These are phyloP conservation scores for Limenitis camilla DNA, from an alignment of 2,888 invertebrate genomes.

Conservation along the genomic window DNA sequence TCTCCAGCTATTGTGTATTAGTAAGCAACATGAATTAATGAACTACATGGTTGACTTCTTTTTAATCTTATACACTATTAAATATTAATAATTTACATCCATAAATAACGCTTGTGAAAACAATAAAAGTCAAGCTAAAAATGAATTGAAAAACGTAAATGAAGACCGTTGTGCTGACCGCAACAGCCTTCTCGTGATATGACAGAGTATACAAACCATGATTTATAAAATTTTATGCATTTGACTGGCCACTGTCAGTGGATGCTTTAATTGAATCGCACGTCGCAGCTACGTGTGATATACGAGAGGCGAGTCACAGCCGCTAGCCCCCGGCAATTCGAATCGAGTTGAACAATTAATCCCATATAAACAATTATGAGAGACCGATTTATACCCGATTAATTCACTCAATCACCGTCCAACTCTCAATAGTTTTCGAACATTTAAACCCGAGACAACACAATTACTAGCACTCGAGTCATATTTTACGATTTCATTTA, in stretches of 20 bases:
- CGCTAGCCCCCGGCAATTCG: constrained; percentile 42
- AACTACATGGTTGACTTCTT: too few species aligned
- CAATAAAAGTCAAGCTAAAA: constrained; percentile 3
- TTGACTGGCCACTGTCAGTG: constrained; percentile 46
- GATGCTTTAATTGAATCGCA: constrained; percentile 60
- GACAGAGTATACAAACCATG: constrained; percentile 24
- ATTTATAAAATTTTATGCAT: constrained; percentile 33
- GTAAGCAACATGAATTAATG: too few species aligned
- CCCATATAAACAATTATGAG: constrained; percentile 20
- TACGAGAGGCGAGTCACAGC: constrained; percentile 40
- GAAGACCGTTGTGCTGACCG: constrained; percentile 28
- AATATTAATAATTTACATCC: not conserved
- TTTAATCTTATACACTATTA: not conserved
- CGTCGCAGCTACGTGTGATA: constrained; percentile 53
- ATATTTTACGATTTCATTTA: constrained; percentile 54
- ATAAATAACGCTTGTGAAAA: not conserved
- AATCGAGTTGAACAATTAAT: constrained; percentile 26
- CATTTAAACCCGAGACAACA: constrained; percentile 37
- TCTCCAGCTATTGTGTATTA: too few species aligned
- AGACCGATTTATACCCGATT: constrained; percentile 55
- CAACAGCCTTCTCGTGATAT: constrained; percentile 25
- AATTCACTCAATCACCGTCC: constrained; percentile 44
- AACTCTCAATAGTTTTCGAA: constrained; percentile 36
- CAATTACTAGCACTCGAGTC: constrained; percentile 36
- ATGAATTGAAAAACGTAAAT: constrained; percentile 18